Evolutionary conservation across 2,888 invertebrate species (phyloP).

Genomic region (Diarsia brunnea): DNA sequence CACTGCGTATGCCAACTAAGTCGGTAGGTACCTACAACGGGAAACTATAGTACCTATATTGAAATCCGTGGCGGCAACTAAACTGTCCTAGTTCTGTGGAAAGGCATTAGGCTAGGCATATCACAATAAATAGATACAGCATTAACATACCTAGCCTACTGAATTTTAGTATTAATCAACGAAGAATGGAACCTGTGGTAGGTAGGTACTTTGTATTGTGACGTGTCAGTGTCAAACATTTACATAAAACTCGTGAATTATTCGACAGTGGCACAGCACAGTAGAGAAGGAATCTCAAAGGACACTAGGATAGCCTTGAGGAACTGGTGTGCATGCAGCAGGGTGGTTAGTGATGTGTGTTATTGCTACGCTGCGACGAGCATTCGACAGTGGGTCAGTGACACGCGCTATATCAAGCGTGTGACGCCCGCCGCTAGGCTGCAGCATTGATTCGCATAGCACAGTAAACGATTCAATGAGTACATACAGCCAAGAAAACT

Average conservation of each 20-base stretch:
- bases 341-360: constrained; percentile 1
- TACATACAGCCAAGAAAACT: background rate
- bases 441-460: constrained; percentile 3
- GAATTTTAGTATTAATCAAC: background rate
- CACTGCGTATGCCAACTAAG: background rate
- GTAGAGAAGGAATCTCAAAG: background rate
- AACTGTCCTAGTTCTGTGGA: background rate
- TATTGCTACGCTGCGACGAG: background rate
- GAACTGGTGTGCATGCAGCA: background rate
- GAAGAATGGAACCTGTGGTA: background rate
- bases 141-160: no score
- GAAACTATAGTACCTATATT: no score
- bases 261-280: background rate
- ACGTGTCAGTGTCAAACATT: background rate
- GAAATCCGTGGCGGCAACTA: background rate
- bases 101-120: background rate
- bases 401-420: constrained; percentile 19
- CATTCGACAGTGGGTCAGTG: constrained; percentile 31
- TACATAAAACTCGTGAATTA: background rate
- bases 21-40: background rate
- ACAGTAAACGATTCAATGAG: background rate
- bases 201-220: background rate
- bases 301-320: background rate
- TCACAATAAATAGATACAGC: background rate
- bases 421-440: background rate